Evolutionary conservation across 2,888 invertebrate species (phyloP).

Genomic region (Microplitis manilae): DNA sequence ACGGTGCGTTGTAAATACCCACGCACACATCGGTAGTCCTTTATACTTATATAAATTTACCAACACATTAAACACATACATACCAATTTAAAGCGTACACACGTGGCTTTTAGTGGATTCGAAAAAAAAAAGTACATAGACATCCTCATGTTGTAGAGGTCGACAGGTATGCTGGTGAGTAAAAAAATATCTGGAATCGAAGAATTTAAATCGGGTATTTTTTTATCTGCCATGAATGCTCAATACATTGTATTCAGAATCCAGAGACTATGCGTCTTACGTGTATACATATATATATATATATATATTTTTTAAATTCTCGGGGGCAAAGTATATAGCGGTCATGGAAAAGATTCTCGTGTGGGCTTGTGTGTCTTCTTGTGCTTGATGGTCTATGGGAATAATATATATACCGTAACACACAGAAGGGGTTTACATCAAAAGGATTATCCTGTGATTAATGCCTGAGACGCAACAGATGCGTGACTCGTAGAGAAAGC

Average conservation of each 20-base stretch:
- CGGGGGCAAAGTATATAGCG: not conserved
- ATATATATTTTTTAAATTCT: not conserved
- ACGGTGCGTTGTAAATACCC: slow-evolving; percentile 42
- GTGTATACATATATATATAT: no score
- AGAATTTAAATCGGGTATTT: not conserved
- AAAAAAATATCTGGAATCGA: not conserved
- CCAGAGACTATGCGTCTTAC: not conserved
- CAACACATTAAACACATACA: not conserved
- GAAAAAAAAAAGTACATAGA: not conserved
- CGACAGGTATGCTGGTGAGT: not conserved
- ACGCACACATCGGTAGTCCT: slow-evolving; percentile 27
- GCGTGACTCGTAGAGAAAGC: slow-evolving; percentile 57
- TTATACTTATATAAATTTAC: not conserved
- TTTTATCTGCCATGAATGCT: not conserved
- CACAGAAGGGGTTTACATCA: slow-evolving; percentile 50
- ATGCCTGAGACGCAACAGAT: slow-evolving; percentile 64
- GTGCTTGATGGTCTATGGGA: not conserved
- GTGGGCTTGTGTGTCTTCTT: not conserved
- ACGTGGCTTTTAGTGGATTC: not conserved
- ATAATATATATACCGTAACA: slow-evolving; percentile 44
- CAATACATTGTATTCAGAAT: not conserved
- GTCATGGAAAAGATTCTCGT: not conserved
- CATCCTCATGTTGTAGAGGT: not conserved
- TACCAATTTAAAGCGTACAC: slow-evolving; percentile 2
- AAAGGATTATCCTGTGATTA: slow-evolving; percentile 67